Evolutionary conservation across 2,113 vertebrate genomes (phyloP).

Genomic region (Ailurus styani): DNA sequence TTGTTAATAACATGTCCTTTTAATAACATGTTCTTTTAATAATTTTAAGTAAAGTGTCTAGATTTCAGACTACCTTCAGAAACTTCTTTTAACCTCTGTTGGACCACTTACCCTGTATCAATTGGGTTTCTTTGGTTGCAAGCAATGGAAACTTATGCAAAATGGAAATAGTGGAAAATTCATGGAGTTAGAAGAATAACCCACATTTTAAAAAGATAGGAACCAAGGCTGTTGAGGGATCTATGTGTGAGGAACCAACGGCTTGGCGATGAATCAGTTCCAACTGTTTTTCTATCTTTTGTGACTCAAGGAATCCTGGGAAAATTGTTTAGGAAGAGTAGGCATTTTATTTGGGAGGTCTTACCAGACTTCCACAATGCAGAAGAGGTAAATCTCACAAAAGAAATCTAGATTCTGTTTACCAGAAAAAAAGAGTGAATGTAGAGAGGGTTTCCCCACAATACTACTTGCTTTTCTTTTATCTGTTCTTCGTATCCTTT

Average conservation of each 20-base stretch:
- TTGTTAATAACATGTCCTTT: neutral
- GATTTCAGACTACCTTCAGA: neutral
- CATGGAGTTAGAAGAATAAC: neutral
- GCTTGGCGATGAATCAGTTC: neutral
- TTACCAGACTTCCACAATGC: neutral
- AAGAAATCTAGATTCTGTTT: neutral
- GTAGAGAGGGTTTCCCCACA: neutral
- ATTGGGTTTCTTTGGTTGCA: neutral
- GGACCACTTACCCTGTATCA: neutral
- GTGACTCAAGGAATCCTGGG: neutral
- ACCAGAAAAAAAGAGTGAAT: neutral
- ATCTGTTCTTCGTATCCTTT: neutral
- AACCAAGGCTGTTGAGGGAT: neutral
- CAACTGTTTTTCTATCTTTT: neutral
- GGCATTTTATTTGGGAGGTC: neutral
- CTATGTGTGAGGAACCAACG: neutral
- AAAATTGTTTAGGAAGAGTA: neutral
- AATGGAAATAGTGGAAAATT: neutral
- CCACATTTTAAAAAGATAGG: neutral
- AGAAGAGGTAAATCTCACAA: neutral
- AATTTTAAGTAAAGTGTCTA: conserved; percentile 1
- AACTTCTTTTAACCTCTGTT: neutral
- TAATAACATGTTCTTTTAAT: neutral
- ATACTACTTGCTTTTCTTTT: neutral
- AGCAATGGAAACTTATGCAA: neutral